Evolutionary conservation across 2,113 vertebrate genomes (phyloP).

Genomic region (Pelvicachromis taeniatus): DNA sequence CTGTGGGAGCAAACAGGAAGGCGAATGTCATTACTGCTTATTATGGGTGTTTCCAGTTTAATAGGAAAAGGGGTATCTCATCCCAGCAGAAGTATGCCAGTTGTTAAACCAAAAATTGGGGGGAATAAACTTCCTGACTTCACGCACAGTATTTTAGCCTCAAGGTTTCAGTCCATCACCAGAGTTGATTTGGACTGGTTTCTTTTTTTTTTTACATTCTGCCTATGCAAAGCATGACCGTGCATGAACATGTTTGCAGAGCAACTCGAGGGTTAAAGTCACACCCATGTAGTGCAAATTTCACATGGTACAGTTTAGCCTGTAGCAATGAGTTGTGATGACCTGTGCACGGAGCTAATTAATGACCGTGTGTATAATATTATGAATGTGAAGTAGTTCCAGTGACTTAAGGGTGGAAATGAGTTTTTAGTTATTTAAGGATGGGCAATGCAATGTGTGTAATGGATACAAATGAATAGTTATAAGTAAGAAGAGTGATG

Average conservation of each 20-base stretch:
- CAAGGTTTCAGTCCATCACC: neutral
- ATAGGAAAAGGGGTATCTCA: neutral
- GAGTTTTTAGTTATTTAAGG: fast-evolving
- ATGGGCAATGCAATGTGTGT: neutral
- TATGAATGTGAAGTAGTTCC: neutral
- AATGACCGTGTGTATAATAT: neutral
- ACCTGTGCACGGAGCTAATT: neutral
- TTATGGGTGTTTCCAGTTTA: neutral
- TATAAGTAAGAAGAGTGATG: neutral
- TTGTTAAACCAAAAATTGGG: neutral
- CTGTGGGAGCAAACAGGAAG: slow-evolving; percentile 30
- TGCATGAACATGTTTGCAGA: neutral
- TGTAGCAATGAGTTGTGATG: neutral
- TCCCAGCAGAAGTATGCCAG: neutral
- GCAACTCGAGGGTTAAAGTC: neutral
- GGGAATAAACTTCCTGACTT: neutral
- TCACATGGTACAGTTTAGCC: neutral
- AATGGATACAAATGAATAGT: neutral
- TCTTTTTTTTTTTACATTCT: neutral
- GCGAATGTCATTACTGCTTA: neutral
- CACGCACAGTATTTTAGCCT: neutral
- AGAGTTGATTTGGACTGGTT: neutral
- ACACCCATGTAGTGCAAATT: slow-evolving; percentile 5
- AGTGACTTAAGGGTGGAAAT: neutral
- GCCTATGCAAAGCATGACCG: neutral